These are phyloP conservation scores for Lutraria lutraria DNA, from an alignment of 2,888 invertebrate species.

Conservation along the genomic window DNA sequence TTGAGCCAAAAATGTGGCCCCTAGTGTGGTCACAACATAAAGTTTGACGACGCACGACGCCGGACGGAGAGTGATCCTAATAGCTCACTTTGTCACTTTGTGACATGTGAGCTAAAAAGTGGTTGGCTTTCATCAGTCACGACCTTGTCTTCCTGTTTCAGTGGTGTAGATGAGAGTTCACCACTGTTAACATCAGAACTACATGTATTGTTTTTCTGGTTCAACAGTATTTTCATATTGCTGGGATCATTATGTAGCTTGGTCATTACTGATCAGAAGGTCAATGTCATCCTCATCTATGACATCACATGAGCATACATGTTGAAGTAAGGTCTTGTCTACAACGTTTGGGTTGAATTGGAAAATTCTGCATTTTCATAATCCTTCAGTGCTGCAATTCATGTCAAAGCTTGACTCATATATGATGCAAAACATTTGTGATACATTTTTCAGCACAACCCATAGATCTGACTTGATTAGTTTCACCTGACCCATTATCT, in stretches of 20 bases:
- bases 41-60: too few relatives aligned
- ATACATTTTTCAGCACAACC: constrained; percentile 24
- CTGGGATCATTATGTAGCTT: neutral
- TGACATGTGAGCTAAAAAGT: too few relatives aligned
- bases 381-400: constrained; percentile 35
- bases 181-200: neutral
- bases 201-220: neutral
- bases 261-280: neutral
- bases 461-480: constrained; percentile 43
- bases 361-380: constrained; percentile 38
- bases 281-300: constrained; percentile 16
- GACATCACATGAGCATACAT: constrained; percentile 4
- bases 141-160: neutral
- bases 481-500: constrained; percentile 32
- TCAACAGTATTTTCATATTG: neutral
- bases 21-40: too few relatives aligned
- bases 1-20: too few relatives aligned
- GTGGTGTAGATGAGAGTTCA: neutral
- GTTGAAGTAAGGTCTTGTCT: constrained; percentile 33
- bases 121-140: neutral
- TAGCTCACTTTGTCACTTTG: too few relatives aligned
- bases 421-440: constrained; percentile 36
- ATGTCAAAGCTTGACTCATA: constrained; percentile 47
- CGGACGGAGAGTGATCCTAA: too few relatives aligned
- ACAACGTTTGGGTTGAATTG: constrained; percentile 46